Percentiles rank a stretch among this genome's conserved stretches.
phyloP scores from a whole-genome alignment of 1,140 invertebrate genomes.

The Drosophila miranda region DNA sequence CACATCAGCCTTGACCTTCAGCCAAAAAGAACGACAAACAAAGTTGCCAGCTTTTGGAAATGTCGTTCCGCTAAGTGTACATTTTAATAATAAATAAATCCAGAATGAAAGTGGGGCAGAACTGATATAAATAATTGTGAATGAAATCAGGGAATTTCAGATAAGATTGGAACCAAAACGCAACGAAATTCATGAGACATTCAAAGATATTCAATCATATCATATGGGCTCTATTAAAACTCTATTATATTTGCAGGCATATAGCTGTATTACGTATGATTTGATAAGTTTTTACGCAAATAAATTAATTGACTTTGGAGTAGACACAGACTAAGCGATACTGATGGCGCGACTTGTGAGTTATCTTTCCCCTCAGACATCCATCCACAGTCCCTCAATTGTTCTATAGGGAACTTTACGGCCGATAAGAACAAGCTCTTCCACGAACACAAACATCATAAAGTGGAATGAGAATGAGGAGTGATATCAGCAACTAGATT shows the following conservation, averaged over 20 bases:
- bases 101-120: slow-evolving; percentile 25
- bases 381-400: slow-evolving; percentile 1
- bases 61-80: neutral
- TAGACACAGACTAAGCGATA: slow-evolving; percentile 10
- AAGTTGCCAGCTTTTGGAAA: slow-evolving; percentile 31
- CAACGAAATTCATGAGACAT: no score
- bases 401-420: slow-evolving; percentile 1
- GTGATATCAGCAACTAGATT: slow-evolving; percentile 37
- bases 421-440: slow-evolving; percentile 24
- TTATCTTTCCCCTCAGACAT: slow-evolving; percentile 20
- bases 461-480: slow-evolving; percentile 29
- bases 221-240: slow-evolving; percentile 18
- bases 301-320: slow-evolving; percentile 63
- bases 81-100: slow-evolving; percentile 37
- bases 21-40: slow-evolving; percentile 24
- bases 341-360: slow-evolving; percentile 22
- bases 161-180: slow-evolving; percentile 24
- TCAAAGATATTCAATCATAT: no score
- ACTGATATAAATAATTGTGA: slow-evolving; percentile 33
- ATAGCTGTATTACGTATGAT: slow-evolving; percentile 9
- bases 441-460: slow-evolving; percentile 28
- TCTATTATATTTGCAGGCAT: slow-evolving; percentile 13
- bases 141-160: slow-evolving; percentile 30
- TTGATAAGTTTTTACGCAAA: slow-evolving; percentile 61
- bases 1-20: slow-evolving; percentile 38